phyloP scores from a whole-genome alignment of 35 echinoderm and acorn worm genomes.

The Lytechinus variegatus region DNA sequence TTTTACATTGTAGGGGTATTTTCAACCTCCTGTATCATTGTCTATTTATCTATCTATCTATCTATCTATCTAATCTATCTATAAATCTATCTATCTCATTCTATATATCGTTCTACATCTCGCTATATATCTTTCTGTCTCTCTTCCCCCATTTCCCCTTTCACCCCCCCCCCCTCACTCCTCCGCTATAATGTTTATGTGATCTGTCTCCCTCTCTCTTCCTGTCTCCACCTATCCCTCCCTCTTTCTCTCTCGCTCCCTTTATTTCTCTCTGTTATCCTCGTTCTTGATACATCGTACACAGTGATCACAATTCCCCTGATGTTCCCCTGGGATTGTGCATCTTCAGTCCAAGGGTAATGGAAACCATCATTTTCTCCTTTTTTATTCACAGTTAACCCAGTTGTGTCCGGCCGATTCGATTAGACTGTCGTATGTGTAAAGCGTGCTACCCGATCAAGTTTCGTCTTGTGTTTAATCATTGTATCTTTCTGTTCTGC shows the following conservation, averaged over 20 bases:
- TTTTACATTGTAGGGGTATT: too few relatives aligned
- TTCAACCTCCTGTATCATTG: too few relatives aligned
- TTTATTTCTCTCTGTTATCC: background rate
- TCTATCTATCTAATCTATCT: background rate
- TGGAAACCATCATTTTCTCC: conserved; percentile 7
- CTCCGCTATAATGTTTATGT: background rate
- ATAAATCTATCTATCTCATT: background rate
- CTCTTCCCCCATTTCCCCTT: background rate
- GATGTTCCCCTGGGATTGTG: background rate
- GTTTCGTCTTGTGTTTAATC: background rate
- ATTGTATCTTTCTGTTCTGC: background rate
- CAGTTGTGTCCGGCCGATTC: background rate
- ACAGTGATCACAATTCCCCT: background rate
- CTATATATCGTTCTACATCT: background rate
- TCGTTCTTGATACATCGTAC: background rate
- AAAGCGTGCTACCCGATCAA: background rate
- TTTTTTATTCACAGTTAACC: background rate
- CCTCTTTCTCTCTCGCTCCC: background rate
- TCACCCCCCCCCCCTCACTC: background rate
- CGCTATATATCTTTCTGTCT: background rate
- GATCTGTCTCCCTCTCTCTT: background rate
- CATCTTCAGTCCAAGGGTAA: background rate
- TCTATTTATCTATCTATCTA: background rate
- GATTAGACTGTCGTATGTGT: background rate
- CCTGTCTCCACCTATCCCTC: background rate